phyloP scores from a whole-genome alignment of 2,888 invertebrate species.

The Liodrosophila aerea region DNA sequence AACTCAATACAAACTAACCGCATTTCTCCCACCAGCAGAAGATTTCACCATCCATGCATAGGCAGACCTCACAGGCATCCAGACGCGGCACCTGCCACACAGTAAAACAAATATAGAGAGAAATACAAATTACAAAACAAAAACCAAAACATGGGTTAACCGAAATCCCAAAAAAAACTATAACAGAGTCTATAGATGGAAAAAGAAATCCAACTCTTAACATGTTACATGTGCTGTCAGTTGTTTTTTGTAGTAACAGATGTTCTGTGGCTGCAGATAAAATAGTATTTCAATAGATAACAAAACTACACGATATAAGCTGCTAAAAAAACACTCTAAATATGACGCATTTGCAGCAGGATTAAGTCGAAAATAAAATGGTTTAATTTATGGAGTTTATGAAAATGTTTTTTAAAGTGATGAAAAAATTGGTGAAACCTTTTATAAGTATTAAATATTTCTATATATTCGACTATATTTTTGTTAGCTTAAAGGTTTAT shows the following conservation, averaged over 20 bases:
- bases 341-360: too few species aligned
- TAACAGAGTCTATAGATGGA: neutral
- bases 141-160: slow-evolving; percentile 33
- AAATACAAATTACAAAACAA: slow-evolving; percentile 10
- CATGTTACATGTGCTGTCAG: neutral
- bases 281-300: too few species aligned
- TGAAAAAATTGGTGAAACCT: too few species aligned
- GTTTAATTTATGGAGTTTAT: too few species aligned
- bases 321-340: too few species aligned
- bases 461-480: too few species aligned
- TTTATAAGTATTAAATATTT: too few species aligned
- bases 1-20: slow-evolving; percentile 80
- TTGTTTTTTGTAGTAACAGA: neutral
- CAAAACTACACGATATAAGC: too few species aligned
- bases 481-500: too few species aligned
- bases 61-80: slow-evolving; percentile 86
- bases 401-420: too few species aligned
- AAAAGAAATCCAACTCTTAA: neutral
- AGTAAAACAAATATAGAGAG: neutral
- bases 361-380: too few species aligned
- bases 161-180: slow-evolving; percentile 21
- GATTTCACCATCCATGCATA: slow-evolving; percentile 86
- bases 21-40: slow-evolving; percentile 88
- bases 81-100: slow-evolving; percentile 84
- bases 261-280: neutral